Evolutionary conservation across 2,797 vertebrate genomes (phyloP).

Genomic region (Gephyroberyx darwinii): DNA sequence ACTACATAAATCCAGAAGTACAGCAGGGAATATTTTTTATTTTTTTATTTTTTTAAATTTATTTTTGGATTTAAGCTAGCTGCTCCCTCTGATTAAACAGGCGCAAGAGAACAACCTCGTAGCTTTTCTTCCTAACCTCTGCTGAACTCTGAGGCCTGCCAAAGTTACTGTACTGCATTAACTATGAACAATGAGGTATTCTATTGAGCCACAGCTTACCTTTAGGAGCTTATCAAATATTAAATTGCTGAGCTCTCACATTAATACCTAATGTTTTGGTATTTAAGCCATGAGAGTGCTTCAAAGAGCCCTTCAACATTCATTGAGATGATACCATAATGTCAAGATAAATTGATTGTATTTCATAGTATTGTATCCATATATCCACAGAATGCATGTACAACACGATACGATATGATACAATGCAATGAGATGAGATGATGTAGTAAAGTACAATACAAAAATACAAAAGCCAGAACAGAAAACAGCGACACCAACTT

Average conservation of each 20-base stretch:
- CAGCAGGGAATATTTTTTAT: constrained; percentile 23
- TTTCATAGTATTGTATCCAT: no score
- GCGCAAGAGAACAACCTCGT: constrained; percentile 31
- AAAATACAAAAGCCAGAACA: background rate
- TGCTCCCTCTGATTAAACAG: constrained; percentile 34
- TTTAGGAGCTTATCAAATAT: constrained; percentile 26
- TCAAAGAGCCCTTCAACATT: no score
- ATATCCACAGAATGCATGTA: background rate
- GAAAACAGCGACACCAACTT: background rate
- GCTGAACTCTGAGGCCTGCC: constrained; percentile 5
- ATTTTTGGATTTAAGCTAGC: constrained; percentile 35
- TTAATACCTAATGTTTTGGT: background rate
- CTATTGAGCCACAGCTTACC: background rate
- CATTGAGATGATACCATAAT: no score
- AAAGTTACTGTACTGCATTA: constrained; percentile 10
- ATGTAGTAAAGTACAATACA: no score
- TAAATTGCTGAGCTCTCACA: background rate
- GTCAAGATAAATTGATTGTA: no score
- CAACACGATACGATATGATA: no score
- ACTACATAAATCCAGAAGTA: background rate
- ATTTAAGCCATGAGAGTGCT: no score
- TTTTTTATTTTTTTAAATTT: constrained; percentile 38
- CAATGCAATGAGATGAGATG: no score
- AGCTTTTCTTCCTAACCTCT: constrained; percentile 31
- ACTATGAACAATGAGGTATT: constrained; percentile 31